Percentiles rank a stretch among this genome's conserved stretches.
These are phyloP conservation scores for Euura saliciscinereae DNA, from an alignment of 1,140 invertebrate species.

Conservation along the genomic window DNA sequence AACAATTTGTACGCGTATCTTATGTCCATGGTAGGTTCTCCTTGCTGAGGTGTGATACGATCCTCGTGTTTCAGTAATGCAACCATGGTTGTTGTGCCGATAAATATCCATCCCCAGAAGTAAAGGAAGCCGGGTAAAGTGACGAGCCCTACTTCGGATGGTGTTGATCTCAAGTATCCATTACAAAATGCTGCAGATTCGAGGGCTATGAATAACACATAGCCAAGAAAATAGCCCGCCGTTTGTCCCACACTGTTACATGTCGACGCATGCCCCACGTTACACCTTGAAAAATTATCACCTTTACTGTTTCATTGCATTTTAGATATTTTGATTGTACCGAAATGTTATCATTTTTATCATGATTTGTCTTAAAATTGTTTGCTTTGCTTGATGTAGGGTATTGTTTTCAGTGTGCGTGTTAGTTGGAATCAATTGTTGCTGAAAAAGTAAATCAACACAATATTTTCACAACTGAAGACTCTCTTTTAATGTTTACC, in stretches of 20 bases:
- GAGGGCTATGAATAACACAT: slow-evolving; percentile 96
- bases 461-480: not conserved
- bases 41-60: slow-evolving; percentile 52
- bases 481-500: slow-evolving; percentile 57
- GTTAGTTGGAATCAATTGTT: too few species aligned
- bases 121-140: slow-evolving; percentile 92
- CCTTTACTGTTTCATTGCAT: not conserved
- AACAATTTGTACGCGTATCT: slow-evolving; percentile 85
- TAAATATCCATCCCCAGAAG: slow-evolving; percentile 95
- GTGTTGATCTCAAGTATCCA: slow-evolving; percentile 80
- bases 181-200: slow-evolving; percentile 98
- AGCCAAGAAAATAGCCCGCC: slow-evolving; percentile 96
- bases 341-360: not conserved
- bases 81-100: slow-evolving; percentile 89
- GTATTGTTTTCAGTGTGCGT: too few species aligned
- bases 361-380: slow-evolving; percentile 16
- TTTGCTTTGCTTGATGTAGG: slow-evolving; percentile 8
- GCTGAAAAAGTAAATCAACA: slow-evolving; percentile 3
- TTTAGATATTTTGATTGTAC: slow-evolving; percentile 14
- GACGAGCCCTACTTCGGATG: slow-evolving; percentile 77
- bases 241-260: slow-evolving; percentile 99
- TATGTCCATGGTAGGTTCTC: slow-evolving; percentile 67
- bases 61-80: slow-evolving; percentile 89
- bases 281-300: slow-evolving; percentile 67
- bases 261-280: slow-evolving; percentile 98